These are phyloP conservation scores for Nipponacmea schrenckii DNA, from an alignment of 2,888 invertebrate species.

Conservation along the genomic window DNA sequence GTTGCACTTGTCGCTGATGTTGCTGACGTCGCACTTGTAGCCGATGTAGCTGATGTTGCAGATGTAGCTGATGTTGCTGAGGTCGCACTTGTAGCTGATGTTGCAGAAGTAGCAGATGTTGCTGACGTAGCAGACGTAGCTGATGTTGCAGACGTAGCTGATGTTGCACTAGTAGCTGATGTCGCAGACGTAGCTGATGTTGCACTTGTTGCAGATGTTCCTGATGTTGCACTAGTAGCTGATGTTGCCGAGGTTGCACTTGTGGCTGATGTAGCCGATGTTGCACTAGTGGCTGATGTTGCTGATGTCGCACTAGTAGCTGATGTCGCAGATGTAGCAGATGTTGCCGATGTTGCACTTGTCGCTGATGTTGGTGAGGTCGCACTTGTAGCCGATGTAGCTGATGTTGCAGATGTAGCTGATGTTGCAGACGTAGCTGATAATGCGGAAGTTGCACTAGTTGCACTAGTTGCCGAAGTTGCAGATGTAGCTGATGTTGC, in stretches of 20 bases:
- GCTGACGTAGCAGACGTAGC: neutral
- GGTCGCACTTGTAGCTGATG: neutral
- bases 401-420: neutral
- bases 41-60: neutral
- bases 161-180: neutral
- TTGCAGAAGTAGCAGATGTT: neutral
- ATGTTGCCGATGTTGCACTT: neutral
- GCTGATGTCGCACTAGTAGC: neutral
- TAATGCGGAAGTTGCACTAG: neutral
- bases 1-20: neutral
- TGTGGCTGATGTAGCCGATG: neutral
- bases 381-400: neutral
- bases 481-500: neutral
- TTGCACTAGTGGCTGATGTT: neutral
- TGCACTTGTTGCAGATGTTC: neutral
- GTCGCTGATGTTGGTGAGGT: neutral
- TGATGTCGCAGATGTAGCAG: neutral
- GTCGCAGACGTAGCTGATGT: neutral
- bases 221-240: neutral
- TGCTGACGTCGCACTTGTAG: neutral
- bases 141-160: neutral
- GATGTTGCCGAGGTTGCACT: neutral
- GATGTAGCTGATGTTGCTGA: neutral
- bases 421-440: neutral
- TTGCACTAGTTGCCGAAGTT: neutral